Percentiles rank a stretch among this genome's conserved stretches.
These are phyloP conservation scores for Phylloscopus trochiloides DNA, from an alignment of 2,113 vertebrate genomes.

Conservation along the genomic window DNA sequence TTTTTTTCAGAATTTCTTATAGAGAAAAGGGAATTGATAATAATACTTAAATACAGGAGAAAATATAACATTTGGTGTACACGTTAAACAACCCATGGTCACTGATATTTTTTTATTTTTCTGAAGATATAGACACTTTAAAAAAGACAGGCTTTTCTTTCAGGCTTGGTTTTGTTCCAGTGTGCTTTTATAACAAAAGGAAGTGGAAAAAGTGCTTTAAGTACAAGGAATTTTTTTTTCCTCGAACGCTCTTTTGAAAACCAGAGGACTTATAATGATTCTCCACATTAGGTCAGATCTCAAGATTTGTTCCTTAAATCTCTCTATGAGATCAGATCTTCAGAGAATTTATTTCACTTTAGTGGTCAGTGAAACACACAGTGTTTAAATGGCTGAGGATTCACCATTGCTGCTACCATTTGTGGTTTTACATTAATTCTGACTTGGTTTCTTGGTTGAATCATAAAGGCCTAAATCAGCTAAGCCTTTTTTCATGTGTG, in stretches of 20 bases:
- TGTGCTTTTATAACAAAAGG: background rate
- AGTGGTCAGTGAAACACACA: background rate
- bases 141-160: background rate
- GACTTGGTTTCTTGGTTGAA: background rate
- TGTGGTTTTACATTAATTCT: background rate
- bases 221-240: background rate
- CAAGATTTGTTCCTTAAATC: background rate
- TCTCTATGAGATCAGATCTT: background rate
- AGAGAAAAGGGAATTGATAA: background rate
- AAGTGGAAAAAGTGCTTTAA: background rate
- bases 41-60: background rate
- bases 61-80: background rate
- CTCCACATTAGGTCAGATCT: background rate
- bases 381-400: slow-evolving; percentile 10
- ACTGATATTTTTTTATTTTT: background rate
- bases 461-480: background rate
- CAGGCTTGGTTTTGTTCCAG: background rate
- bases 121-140: background rate
- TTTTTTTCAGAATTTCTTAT: background rate
- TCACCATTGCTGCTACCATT: background rate
- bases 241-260: background rate
- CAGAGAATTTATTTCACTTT: background rate
- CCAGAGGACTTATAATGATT: background rate
- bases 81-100: background rate
- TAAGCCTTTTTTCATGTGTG: background rate